A percentile compares a stretch with the other conserved stretches of the same genome.
These are phyloP conservation scores for Sebastes wilsoni DNA, from an alignment of 2,797 vertebrate species.

Conservation along the genomic window DNA sequence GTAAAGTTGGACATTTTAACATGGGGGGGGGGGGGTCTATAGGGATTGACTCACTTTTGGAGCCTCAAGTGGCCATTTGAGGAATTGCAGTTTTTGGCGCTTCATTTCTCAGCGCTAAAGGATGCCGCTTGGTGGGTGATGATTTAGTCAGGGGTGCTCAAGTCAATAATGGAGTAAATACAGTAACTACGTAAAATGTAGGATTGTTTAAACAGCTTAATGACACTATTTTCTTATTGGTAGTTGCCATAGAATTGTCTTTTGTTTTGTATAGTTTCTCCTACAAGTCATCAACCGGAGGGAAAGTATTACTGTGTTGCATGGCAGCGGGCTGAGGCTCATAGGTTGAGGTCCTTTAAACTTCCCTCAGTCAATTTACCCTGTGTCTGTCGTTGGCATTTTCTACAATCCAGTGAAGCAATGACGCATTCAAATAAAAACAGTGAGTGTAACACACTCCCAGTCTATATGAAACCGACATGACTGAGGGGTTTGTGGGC, in stretches of 20 bases:
- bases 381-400: background rate
- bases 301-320: background rate
- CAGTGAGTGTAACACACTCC: conserved; percentile 38
- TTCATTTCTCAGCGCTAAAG: too few species aligned
- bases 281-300: background rate
- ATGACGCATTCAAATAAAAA: conserved; percentile 43
- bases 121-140: background rate
- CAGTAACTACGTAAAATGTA: background rate
- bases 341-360: background rate
- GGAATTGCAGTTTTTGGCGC: too few species aligned
- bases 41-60: too few species aligned
- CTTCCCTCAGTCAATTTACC: conserved; percentile 3
- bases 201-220: background rate
- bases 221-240: background rate
- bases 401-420: conserved; percentile 25
- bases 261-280: background rate
- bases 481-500: conserved; percentile 56
- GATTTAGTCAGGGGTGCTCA: background rate
- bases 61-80: too few species aligned
- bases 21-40: too few species aligned
- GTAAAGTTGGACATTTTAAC: too few species aligned
- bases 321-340: background rate
- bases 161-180: background rate
- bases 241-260: background rate
- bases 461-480: conserved; percentile 38